phyloP scores from a whole-genome alignment of 2,888 invertebrate genomes.

The Ormyrus rosae region DNA sequence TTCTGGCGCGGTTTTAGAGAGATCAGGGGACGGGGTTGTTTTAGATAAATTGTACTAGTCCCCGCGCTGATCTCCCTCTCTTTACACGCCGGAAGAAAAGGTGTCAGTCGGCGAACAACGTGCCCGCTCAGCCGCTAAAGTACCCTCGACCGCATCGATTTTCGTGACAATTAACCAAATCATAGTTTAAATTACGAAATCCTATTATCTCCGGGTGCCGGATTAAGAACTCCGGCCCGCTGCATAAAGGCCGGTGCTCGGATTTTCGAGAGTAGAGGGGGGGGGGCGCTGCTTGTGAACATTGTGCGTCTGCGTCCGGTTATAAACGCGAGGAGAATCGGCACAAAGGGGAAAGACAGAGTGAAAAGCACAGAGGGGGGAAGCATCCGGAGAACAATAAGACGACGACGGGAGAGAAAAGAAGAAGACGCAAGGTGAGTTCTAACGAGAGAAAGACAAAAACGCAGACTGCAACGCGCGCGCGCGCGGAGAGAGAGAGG shows the following conservation, averaged over 20 bases:
- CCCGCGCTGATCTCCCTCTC: no score
- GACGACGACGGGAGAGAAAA: constrained; percentile 1
- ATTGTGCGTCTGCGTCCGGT: constrained; percentile 8
- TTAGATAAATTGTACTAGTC: no score
- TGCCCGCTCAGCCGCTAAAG: constrained; percentile 29
- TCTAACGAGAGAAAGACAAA: constrained; percentile 53
- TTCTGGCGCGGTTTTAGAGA: no score
- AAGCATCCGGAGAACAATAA: not conserved
- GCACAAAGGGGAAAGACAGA: not conserved
- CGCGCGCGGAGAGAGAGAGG: not conserved
- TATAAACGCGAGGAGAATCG: no score
- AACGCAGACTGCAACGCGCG: not conserved
- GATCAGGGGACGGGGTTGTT: no score
- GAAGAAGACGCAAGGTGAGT: constrained; percentile 51
- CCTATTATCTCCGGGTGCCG: constrained; percentile 44
- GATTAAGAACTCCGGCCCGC: constrained; percentile 15
- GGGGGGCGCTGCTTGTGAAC: not conserved
- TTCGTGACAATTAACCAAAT: constrained; percentile 55
- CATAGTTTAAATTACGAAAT: constrained; percentile 44
- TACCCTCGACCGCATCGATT: constrained; percentile 46
- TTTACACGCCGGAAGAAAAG: not conserved
- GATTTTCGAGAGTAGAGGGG: not conserved
- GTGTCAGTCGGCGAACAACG: not conserved
- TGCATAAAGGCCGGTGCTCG: no score
- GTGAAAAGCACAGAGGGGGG: not conserved